Base-by-base conservation (phyloP, 2,888 invertebrate genomes). In the Bruchidius siliquastri region DNA sequence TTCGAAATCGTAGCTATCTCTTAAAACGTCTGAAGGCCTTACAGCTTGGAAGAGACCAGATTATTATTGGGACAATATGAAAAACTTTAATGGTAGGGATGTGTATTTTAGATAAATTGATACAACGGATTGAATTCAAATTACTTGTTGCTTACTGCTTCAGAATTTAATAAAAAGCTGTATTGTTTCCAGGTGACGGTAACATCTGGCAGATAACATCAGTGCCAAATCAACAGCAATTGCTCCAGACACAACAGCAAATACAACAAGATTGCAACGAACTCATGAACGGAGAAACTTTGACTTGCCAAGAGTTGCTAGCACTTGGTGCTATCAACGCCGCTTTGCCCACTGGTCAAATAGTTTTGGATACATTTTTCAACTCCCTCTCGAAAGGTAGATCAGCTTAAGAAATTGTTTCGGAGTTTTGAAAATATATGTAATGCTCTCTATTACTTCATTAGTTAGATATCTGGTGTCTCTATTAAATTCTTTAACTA, bases 301-400 rank as follows among this genome's bases (percentile, higher is more conserved):
- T 95, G 90, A 94, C 94, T 0, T 97, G 96, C 85, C 96, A 96
- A 86, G 96, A 96, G 87, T 89, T 97, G 30, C 88, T 97, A 75
- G 97, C 97, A n/a, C 89, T 97, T 72, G 97, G 97, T 13, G 96
- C 96, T 0, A 90, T 97, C 73, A 96, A 96, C 76, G 97, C 97
- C 0, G 96, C 96, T 0, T 87, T 96, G 76, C 96, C 96, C 0
- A 96, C 96, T 3, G 95, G 95, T 21, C 95, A 94, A 85, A 91
- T 93, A 69, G 94, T 94, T 20, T 87, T 95, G 71, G 94, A 95
- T 83, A 93, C 94, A 0, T 94, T 95, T 86, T 92, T 95, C 82
- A 92, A 92, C 82, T 94, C 94, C 71, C 88, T 95, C 70, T 93
- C 93, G 13, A 94, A 94, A 83, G 94, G 93, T 75, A 80, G 20